Percentiles rank a stretch among this genome's conserved stretches.
phyloP scores from a whole-genome alignment of 2,797 vertebrate species.

The Manis pentadactyla region DNA sequence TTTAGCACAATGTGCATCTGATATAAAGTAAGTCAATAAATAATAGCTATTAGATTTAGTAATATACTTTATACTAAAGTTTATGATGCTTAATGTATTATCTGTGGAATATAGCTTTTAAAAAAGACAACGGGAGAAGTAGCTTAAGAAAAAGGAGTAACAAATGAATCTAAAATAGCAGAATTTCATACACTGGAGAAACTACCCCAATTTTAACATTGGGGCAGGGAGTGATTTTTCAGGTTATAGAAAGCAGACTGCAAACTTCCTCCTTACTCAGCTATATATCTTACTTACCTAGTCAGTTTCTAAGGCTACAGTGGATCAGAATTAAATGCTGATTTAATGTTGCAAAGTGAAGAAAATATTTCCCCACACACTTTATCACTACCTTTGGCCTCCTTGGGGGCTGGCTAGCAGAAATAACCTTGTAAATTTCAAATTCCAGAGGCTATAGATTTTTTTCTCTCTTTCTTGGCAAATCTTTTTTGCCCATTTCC shows the following conservation, averaged over 20 bases:
- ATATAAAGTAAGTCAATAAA: not conserved
- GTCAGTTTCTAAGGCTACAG: not conserved
- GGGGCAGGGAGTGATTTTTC: not conserved
- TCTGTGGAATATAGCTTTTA: not conserved
- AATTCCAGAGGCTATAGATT: not conserved
- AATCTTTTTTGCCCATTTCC: conserved; percentile 10
- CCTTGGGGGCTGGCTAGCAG: not conserved
- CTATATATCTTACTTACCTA: not conserved
- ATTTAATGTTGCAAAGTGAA: not conserved
- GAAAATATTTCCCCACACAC: conserved; percentile 3
- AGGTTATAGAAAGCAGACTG: not conserved
- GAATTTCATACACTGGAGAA: not conserved
- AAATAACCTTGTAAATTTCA: not conserved
- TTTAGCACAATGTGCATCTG: not conserved
- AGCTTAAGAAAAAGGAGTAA: not conserved
- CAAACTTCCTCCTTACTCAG: not conserved
- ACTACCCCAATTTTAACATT: not conserved
- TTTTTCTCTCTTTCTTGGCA: conserved; percentile 24
- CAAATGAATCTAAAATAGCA: not conserved
- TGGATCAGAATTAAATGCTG: conserved; percentile 11
- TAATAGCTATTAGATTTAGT: not conserved
- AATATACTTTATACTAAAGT: not conserved
- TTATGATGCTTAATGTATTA: not conserved
- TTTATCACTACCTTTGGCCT: not conserved
- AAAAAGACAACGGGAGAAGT: not conserved